Base-by-base conservation (phyloP, 2,113 vertebrate species). In the Dermatemys mawii region DNA sequence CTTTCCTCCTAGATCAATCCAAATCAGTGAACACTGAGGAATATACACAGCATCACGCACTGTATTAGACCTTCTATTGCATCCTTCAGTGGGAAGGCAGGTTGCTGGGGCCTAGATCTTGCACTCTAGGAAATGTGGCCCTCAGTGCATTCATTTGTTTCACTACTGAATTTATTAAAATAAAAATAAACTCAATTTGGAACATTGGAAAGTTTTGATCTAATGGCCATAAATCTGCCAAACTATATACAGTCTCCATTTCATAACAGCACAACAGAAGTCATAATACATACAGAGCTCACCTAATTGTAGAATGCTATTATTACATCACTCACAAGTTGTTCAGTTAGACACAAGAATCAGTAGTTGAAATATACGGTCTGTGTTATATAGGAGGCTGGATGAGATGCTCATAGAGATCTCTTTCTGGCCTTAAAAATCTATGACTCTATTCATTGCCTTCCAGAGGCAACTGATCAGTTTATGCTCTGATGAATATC, bases 211-310 rank as follows among this genome's bases (percentile, higher is more conserved):
- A 17, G 35, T 35, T 51, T 41, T n/a, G 54, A 78, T 19, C n/a
- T 44, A 41, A 2, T 24, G 90, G 27, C 70, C 73, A 49, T 13
- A 46, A 35, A 44, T 38, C 3, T 70, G 10, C 57, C 70, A 88
- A n/a, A 41, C 3, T 5, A 21, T 67, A n/a, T n/a, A n/a, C 35
- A 2, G n/a, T 67, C 48, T 53, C 27, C 1, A 1, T 55, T 44
- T 57, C 32, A 73, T 9, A 24, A 35, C 22, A 80, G 38, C 24
- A 35, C 35, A n/a, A 26, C 51, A 53, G 24, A 55, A 75, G 26
- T 1, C 9, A 29, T 78, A 32, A 49, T 16, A 1, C 0, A 0
- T 2, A 13, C 49, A 92, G 26, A 26, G 13, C 53, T 54, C 44
- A 75, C 32, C 60, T n/a, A n/a, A n/a, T n/a, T 44, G 70, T 44